Base-by-base conservation (phyloP, 2,113 vertebrate species). In the Brachyhypopomus occidentalis region DNA sequence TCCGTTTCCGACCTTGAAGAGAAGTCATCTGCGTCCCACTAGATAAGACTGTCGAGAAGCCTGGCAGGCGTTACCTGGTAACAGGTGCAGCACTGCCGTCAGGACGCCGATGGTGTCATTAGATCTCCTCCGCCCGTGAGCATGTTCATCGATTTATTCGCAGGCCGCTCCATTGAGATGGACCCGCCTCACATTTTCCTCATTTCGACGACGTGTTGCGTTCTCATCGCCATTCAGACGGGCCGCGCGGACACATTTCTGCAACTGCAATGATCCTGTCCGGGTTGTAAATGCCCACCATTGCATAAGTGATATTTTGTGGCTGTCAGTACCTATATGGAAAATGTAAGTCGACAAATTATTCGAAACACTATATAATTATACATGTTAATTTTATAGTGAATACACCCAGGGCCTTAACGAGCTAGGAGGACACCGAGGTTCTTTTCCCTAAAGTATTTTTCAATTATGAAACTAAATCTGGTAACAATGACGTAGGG, bases 41-140 rank as follows among this genome's bases (percentile, higher is more conserved):
- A 64, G 79, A 75, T 75, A 75, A 78, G 60, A 27, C 9, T 60
- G 17, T 6, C 11, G 14, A 59, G 48, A 78, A 74, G 41, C 20
- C 79, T 22, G 63, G 56, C 69, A 74, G 48, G n/a, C 48, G 80
- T 84, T 78, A 84, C 74, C 77, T 83, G 77, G 80, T 83, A 87
- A 84, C 83, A 86, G 77, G 83, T 83, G 62, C 78, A 16, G 36
- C 19, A 8, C 30, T 19, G 72, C 36, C 41, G 12, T 34, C 75
- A n/a, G 27, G 30, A 22, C n/a, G 17, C 71, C 22, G 34, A 48
- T 20, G 22, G 27, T 41, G 22, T 67, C 72, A 77, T 74, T 75
- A 70, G 36, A 55, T 80, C 66, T 25, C 71, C 52, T 72, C 34
- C 7, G 12, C 5, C 23, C 22, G 27, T 6, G 7, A 69, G 27